Conservation (phyloP, 2,888 invertebrate species). For the Ecdyonurus torrentis region DNA sequence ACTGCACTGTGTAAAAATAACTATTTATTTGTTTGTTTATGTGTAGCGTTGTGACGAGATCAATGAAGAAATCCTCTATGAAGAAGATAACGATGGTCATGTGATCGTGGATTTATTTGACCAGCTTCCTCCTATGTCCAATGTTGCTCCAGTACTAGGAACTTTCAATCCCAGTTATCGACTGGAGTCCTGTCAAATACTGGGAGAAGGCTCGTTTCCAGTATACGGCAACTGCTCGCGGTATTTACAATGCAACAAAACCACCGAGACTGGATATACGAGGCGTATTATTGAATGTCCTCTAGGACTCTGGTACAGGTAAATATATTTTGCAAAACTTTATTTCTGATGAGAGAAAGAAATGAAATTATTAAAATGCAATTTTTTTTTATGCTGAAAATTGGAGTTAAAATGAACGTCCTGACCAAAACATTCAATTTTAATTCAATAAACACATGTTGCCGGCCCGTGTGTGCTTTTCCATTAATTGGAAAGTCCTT, state of each 20-base stretch:
- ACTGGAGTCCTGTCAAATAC: background rate
- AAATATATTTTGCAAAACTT: background rate
- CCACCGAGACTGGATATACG: background rate
- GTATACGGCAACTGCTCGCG: constrained; percentile 1
- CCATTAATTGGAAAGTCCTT: no score
- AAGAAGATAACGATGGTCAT: background rate
- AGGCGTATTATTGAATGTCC: background rate
- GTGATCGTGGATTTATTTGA: background rate
- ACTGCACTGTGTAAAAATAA: no score
- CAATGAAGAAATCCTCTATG: background rate
- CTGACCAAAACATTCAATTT: no score
- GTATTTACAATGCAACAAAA: background rate
- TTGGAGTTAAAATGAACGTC: no score
- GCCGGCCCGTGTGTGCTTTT: no score
- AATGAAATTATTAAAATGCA: no score
- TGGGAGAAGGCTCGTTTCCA: background rate
- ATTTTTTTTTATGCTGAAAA: no score
- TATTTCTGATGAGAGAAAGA: background rate
- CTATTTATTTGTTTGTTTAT: background rate
- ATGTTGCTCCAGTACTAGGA: background rate
- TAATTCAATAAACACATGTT: no score
- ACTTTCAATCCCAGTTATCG: background rate
- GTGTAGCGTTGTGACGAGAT: background rate
- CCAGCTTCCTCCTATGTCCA: background rate
- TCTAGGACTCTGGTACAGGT: background rate